phyloP scores from a whole-genome alignment of 2,888 invertebrate species.

The Carcina quercana region DNA sequence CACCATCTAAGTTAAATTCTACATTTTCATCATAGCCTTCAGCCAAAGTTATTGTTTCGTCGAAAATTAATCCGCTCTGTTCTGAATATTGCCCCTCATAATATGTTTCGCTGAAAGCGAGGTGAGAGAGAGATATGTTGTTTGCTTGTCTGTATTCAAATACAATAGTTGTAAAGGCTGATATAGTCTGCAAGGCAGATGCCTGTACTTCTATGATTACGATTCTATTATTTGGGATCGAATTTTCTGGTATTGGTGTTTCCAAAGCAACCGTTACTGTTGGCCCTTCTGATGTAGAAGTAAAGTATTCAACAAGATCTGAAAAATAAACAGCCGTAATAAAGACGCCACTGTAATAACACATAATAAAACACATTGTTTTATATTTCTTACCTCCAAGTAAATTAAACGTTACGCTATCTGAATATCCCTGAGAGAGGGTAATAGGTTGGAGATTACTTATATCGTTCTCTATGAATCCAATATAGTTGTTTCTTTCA shows the following conservation, averaged over 20 bases:
- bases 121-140: neutral
- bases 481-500: neutral
- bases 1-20: constrained; percentile 26
- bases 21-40: constrained; percentile 24
- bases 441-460: constrained; percentile 20
- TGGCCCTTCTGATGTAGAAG: constrained; percentile 4
- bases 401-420: constrained; percentile 21
- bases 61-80: constrained; percentile 18
- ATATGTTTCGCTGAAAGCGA: constrained; percentile 12
- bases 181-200: constrained; percentile 12
- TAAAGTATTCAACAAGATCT: constrained; percentile 15
- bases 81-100: constrained; percentile 27
- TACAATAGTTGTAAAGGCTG: constrained; percentile 10
- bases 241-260: constrained; percentile 17
- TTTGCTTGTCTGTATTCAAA: constrained; percentile 1
- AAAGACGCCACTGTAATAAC: constrained; percentile 20
- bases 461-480: constrained; percentile 8
- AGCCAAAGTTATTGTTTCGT: constrained; percentile 19
- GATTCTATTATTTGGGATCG: constrained; percentile 16
- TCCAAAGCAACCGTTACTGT: constrained; percentile 14
- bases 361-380: neutral
- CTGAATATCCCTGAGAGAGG: constrained; percentile 23
- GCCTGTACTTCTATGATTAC: constrained; percentile 21
- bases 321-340: constrained; percentile 7
- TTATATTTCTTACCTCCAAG: neutral